phyloP scores from a whole-genome alignment of 2,113 vertebrate species.

The Dicerorhinus sumatrensis region DNA sequence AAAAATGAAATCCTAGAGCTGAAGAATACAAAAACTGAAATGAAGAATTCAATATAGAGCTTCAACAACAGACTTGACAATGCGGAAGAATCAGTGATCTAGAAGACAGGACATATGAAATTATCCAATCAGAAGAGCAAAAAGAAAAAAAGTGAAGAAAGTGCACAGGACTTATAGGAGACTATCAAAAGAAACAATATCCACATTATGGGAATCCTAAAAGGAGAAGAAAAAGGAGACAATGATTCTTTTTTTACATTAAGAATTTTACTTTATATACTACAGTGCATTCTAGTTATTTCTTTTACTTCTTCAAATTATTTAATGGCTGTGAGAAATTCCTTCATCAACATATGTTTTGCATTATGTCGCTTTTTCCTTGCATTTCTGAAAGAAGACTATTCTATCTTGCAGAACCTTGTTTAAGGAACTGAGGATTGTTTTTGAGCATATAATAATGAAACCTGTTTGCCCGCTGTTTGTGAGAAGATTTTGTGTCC shows the following conservation, averaged over 20 bases:
- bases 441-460: slow-evolving; percentile 97
- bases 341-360: slow-evolving; percentile 28
- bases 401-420: slow-evolving; percentile 91
- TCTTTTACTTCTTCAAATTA: slow-evolving; percentile 5
- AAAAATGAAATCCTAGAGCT: too few relatives aligned
- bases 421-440: slow-evolving; percentile 96
- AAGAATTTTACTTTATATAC: background rate
- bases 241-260: background rate
- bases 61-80: too few relatives aligned
- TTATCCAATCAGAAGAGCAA: too few relatives aligned
- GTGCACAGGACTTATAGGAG: too few relatives aligned
- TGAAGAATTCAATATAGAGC: too few relatives aligned
- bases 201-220: too few relatives aligned
- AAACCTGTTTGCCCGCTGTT: slow-evolving; percentile 96
- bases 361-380: slow-evolving; percentile 30
- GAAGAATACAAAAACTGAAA: too few relatives aligned
- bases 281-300: background rate
- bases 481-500: slow-evolving; percentile 96
- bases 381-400: slow-evolving; percentile 65
- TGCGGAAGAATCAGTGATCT: too few relatives aligned
- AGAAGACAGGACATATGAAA: too few relatives aligned
- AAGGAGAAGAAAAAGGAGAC: too few relatives aligned
- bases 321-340: background rate
- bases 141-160: too few relatives aligned
- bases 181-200: too few relatives aligned